Conservation (phyloP, 1,140 invertebrate species). For the Meloidogyne floridensis region DNA sequence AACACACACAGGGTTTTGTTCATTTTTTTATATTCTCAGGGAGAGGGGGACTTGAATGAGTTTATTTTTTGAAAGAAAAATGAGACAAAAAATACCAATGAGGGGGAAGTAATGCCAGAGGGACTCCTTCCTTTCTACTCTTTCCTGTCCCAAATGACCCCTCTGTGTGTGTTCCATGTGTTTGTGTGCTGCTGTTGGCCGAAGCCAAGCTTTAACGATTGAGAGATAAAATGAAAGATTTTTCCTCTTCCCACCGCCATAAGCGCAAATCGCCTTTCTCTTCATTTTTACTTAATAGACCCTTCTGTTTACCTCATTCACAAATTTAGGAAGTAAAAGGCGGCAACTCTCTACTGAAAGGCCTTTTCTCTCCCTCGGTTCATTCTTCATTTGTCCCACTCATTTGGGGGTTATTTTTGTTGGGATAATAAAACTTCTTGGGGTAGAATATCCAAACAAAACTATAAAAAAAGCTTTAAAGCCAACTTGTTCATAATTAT, state of each 20-base stretch:
- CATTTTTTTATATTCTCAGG: neutral
- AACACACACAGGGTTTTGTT: neutral
- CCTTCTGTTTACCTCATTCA: conserved; percentile 3
- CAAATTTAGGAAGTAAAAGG: neutral
- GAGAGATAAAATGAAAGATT: neutral
- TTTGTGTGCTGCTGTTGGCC: neutral
- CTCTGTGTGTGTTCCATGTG: conserved; percentile 6
- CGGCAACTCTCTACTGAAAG: neutral
- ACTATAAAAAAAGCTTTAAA: neutral
- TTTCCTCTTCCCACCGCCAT: neutral
- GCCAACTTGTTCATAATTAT: neutral
- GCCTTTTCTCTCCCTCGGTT: no score
- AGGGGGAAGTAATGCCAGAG: neutral
- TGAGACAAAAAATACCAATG: neutral
- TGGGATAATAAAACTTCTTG: neutral
- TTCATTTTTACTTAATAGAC: neutral
- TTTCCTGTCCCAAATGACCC: neutral
- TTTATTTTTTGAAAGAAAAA: neutral
- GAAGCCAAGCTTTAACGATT: conserved; percentile 6
- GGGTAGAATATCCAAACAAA: neutral
- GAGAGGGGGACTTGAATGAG: neutral
- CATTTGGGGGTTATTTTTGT: neutral
- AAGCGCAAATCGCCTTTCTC: neutral
- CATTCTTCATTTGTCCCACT: neutral
- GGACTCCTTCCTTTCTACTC: neutral